These are phyloP conservation scores for Cyphomyrmex costatus DNA, from an alignment of 1,140 invertebrate species.

Conservation along the genomic window DNA sequence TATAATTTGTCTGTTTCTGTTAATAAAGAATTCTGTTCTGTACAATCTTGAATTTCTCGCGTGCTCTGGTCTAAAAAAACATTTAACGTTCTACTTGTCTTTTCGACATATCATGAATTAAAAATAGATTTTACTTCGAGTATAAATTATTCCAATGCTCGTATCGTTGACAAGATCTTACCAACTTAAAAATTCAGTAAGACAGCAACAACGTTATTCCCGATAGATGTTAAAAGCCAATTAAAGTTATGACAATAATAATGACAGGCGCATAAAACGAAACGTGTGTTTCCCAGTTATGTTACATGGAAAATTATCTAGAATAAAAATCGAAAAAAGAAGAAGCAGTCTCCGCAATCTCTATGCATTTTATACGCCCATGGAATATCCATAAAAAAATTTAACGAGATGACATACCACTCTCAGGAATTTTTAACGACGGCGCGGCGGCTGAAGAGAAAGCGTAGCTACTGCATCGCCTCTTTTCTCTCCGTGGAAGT, in stretches of 20 bases:
- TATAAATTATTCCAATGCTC: neutral
- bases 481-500: constrained; percentile 1
- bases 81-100: neutral
- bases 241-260: neutral
- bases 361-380: neutral
- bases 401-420: neutral
- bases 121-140: neutral
- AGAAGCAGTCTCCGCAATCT: neutral
- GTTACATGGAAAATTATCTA: neutral
- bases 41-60: neutral
- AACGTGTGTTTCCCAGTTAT: neutral
- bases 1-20: neutral
- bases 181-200: neutral
- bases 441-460: neutral
- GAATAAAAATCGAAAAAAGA: no score
- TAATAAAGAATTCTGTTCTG: neutral
- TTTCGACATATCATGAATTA: neutral
- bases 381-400: neutral
- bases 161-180: neutral
- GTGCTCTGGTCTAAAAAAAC: neutral
- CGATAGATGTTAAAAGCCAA: neutral
- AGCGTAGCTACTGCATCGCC: neutral
- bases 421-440: constrained; percentile 27
- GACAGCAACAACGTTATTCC: neutral
- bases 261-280: neutral